Evolutionary conservation across 2,888 invertebrate genomes (phyloP), one percentile per base, ranked within the genome.

Genomic region (Rhyacophila evoluta): DNA sequence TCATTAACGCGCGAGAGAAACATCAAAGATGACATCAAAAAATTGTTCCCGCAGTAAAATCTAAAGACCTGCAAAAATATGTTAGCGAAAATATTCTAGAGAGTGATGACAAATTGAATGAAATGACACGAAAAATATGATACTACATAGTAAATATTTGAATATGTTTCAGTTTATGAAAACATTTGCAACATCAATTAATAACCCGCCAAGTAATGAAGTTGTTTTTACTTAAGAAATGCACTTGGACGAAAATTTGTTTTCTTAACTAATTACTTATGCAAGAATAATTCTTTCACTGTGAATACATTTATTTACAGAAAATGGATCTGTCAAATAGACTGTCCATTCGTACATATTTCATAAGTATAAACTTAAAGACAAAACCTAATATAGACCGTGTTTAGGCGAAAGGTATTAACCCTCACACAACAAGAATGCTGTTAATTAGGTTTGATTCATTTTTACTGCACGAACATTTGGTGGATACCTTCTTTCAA

Each of bases 91-190:
- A 55, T 55, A 12, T 55, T 55, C 19, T 8, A 12, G 19, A 12
- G 36, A 10, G 19, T n/a, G 36, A 27, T 75, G 75, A 75, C 75
- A 75, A 75, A 75, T 69, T 69, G 28, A 75, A 29, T 12, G 75
- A 39, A 74, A 33, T 33, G 72, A 72, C 69, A 68, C 70, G 75
- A 69, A 37, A 75, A 72, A 72, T 39, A 41, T 28, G 25, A 69
- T 69, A 15, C 25, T 68, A 27, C 68, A 68, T 68, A 11, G 15
- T 12, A 29, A 27, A 15, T 69, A 55, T 25, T 55, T 55, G 19
- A 55, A 19, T 19, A 55, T 19, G 19, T 55, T 6, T 6, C 25
- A 2, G 10, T 33, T 33, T 33, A 4, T 4, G 6, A 33, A 33
- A 33, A 33, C 29, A 33, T 33, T 33, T 33, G 29, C 29, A 33